These are phyloP conservation scores for Proisotoma minuta DNA, from an alignment of 2,888 invertebrate species.

Conservation along the genomic window DNA sequence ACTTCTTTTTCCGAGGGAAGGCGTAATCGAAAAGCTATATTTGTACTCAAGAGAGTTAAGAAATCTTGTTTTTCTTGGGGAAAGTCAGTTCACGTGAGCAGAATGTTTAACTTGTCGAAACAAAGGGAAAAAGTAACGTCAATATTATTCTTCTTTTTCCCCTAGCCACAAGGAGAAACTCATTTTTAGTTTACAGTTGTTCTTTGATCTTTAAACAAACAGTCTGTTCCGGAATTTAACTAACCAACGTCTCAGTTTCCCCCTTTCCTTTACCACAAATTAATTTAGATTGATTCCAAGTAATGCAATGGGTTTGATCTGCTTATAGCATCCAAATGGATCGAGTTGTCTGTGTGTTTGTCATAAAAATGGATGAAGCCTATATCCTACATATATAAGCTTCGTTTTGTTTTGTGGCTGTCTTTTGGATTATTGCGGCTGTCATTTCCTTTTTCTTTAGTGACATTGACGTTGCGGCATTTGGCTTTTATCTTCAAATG, in stretches of 20 bases:
- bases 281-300: neutral
- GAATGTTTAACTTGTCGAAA: no score
- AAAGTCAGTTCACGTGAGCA: no score
- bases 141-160: slow-evolving; percentile 4
- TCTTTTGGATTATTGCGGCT: slow-evolving; percentile 11
- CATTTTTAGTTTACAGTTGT: neutral
- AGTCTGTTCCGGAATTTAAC: slow-evolving; percentile 2
- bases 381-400: neutral
- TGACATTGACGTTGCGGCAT: no score
- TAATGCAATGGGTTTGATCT: neutral
- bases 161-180: no score
- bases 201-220: slow-evolving; percentile 5
- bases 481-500: no score
- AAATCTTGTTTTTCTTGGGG: no score
- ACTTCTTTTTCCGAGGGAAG: no score
- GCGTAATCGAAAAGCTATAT: no score
- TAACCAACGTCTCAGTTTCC: no score
- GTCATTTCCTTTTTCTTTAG: neutral
- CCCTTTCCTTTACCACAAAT: neutral
- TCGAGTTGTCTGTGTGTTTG: no score
- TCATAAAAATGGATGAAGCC: slow-evolving; percentile 9
- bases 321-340: neutral
- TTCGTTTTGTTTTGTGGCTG: neutral
- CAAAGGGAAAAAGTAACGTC: no score
- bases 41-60: no score